Evolutionary conservation across 2,113 vertebrate genomes (phyloP).

Genomic region (Capreolus pygargus): DNA sequence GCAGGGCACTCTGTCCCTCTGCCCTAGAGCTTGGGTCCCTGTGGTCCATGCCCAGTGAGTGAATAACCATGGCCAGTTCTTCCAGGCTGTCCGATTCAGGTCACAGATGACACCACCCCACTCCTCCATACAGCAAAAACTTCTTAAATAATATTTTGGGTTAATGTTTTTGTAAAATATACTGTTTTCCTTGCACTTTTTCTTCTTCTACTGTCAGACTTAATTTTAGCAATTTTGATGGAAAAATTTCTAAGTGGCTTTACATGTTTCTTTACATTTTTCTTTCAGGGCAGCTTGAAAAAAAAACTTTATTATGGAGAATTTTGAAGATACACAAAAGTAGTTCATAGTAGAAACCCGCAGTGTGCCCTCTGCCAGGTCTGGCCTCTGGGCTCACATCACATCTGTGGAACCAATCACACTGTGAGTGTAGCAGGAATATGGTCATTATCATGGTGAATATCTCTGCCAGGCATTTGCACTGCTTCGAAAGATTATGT

Average conservation of each 20-base stretch:
- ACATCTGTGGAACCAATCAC: not conserved
- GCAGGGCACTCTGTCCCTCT: fast-evolving
- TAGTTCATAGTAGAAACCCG: not conserved
- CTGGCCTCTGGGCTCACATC: not conserved
- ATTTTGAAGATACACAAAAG: not conserved
- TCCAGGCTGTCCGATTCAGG: not conserved
- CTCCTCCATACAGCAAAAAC: not conserved
- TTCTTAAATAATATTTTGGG: not conserved
- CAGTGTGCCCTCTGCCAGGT: not conserved
- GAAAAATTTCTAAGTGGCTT: not conserved
- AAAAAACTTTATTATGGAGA: not conserved
- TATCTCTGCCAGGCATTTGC: not conserved
- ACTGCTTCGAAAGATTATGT: not conserved
- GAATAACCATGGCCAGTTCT: not conserved
- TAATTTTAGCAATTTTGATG: constrained; percentile 6
- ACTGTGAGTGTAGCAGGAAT: not conserved
- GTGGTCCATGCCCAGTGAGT: not conserved
- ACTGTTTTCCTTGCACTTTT: not conserved
- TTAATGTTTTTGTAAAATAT: constrained; percentile 3
- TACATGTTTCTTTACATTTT: not conserved
- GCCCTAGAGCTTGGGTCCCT: fast-evolving
- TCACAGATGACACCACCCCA: not conserved
- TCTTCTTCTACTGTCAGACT: not conserved
- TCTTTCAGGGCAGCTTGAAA: not conserved
- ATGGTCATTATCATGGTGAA: not conserved